Evolutionary conservation across 2,113 vertebrate species (phyloP), one percentile per base, ranked within the genome.

Genomic region (Helogale parvula): DNA sequence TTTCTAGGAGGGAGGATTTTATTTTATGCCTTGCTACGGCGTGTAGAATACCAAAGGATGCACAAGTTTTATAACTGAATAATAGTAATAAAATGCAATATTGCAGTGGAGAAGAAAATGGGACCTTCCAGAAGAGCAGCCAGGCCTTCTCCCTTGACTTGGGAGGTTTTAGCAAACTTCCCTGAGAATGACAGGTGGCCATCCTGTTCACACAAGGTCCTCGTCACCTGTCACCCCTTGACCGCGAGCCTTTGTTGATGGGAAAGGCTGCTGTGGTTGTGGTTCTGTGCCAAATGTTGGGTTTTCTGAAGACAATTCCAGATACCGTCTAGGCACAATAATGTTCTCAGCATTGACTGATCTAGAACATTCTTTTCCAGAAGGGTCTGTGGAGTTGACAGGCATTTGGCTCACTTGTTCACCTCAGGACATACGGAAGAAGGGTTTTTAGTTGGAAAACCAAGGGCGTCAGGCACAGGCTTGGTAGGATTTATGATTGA

Each of bases 381-480:
- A 94, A 65, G 12, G 45, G 7, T 7, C 9, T 19, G 0, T n/a
- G 35, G 41, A 19, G 23, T 52, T 60, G 77, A 76, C 1, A 38
- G 81, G 8, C 60, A 2, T 45, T 50, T 79, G 45, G 33, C 71
- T 80, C 45, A 23, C 29, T 33, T 54, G 54, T 71, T 38, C 35
- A 31, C 41, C 86, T 80, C 45, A n/a, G 79, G n/a, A 63, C 68
- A 76, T 1, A 1, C 0, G 25, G 68, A 81, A 50, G 79, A 52
- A 33, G 52, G 71, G 65, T 35, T 63, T 31, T 45, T 45, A 57
- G 45, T 2, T 21, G 54, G 82, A 12, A 82, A 47, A 23, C 47
- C 17, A 19, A 47, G 14, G 2, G 8, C 91, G 45, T 21, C 1
- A 0, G 38, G 15, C 7, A 31, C 23, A 27, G 45, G 19, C 21